Conservation (phyloP, 2,113 vertebrate genomes). For the Manacus vitellinus region DNA sequence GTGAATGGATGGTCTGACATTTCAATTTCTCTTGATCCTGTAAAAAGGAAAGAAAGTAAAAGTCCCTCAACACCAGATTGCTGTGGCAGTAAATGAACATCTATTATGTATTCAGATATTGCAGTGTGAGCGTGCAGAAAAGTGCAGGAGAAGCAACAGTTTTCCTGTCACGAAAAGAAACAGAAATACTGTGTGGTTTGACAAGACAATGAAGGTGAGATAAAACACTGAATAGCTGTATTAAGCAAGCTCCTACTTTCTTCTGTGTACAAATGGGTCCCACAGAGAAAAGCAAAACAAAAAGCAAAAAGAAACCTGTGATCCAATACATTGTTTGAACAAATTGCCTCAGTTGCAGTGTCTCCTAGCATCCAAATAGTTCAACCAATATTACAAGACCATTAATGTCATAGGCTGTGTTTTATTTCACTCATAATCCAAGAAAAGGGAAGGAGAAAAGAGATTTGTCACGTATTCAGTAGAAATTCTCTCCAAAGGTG, state of each 20-base stretch:
- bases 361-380: constrained; percentile 4
- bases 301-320: neutral
- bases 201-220: neutral
- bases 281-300: neutral
- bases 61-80: neutral
- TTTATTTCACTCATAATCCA: constrained; percentile 52
- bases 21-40: neutral
- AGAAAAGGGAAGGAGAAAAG: neutral
- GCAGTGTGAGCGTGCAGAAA: neutral
- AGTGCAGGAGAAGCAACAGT: neutral
- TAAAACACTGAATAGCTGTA: neutral
- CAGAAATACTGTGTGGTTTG: neutral
- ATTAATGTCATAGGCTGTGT: constrained; percentile 13
- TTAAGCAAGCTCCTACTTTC: neutral
- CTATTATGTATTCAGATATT: neutral
- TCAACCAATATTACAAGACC: neutral
- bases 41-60: neutral
- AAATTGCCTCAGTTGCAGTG: neutral
- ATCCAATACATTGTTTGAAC: constrained; percentile 3
- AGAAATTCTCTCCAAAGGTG: neutral
- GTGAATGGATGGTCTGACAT: neutral
- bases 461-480: neutral
- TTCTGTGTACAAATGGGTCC: neutral
- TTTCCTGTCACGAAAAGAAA: neutral
- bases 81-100: neutral